Base-by-base conservation (phyloP, 2,797 vertebrate species). In the Lacerta bilineata region DNA sequence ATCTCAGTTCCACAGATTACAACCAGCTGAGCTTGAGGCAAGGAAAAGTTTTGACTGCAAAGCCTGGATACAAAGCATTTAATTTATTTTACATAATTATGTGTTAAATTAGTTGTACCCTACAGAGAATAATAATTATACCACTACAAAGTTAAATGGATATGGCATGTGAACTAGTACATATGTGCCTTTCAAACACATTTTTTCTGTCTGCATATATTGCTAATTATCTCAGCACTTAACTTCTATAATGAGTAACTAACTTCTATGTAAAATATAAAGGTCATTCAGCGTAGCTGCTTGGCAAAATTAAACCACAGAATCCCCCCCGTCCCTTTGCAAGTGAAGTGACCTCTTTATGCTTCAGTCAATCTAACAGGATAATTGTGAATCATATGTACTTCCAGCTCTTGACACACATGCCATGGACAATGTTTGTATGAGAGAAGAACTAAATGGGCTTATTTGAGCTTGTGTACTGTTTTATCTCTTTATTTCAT, bases 271-370 rank as follows among this genome's bases (percentile, higher is more conserved):
- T 72, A 81, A 91, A 88, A 83, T 83, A 75, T 86, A 77, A 69
- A 87, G 39, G 41, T 80, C 25, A 50, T 61, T 77, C 72, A 82
- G 2, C 27, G 10, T 77, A 68, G 18, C 55, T 79, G 61, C 25
- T 87, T 71, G 80, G 78, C 50, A 39, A 1, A 90, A 88, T 13
- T 59, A 79, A 88, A 20, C 77, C 20, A 71, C 76, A 33, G 55
- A 46, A 75, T 80, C 5, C 55, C 36, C 36, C 46, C 4, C 1
- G 83, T 90, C 11, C 29, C 84, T 86, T 8, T 33, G 17, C 68
- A 88, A 89, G 71, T 79, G 78, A 80, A 43, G 9, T 87, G 84
- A 90, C 59, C 66, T 88, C 59, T 77, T 88, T 88, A 79, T 20
- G 77, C 33, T 27, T 87, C 78, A 87, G 33, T 89, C 39, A 92